Evolutionary conservation across 1,140 invertebrate genomes (phyloP).

Genomic region (Magallana ariakensis): DNA sequence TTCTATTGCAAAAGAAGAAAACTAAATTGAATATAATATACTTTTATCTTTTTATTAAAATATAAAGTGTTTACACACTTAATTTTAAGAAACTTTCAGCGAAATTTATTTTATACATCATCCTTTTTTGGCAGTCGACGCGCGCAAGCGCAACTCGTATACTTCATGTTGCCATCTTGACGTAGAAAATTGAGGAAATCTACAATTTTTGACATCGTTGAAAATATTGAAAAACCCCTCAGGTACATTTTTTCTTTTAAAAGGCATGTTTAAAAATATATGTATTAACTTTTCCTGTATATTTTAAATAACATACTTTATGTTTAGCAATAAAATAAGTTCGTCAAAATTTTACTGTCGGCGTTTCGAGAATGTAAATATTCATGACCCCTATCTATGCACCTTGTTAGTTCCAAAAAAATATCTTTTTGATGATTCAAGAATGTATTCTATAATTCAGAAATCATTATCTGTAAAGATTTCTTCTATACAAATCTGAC

Average conservation of each 20-base stretch:
- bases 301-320: background rate
- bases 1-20: too few species aligned
- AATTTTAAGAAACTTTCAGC: too few species aligned
- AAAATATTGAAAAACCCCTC: constrained; percentile 37
- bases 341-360: background rate
- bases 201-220: constrained; percentile 21
- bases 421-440: too few species aligned
- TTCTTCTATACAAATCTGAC: too few species aligned
- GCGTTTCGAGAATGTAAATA: background rate
- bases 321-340: background rate
- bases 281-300: constrained; percentile 16
- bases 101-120: background rate
- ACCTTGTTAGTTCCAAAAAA: background rate
- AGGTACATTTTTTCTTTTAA: constrained; percentile 50
- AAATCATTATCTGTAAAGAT: too few species aligned
- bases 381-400: constrained; percentile 9
- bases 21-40: too few species aligned
- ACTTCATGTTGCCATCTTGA: constrained; percentile 51
- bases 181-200: constrained; percentile 47
- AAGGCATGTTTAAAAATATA: background rate
- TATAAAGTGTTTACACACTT: too few species aligned
- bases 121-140: constrained; percentile 40
- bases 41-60: too few species aligned
- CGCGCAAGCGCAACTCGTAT: constrained; percentile 43
- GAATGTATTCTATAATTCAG: too few species aligned